A percentile compares a stretch with the other conserved stretches of the same genome.
phyloP scores from a whole-genome alignment of 2,797 vertebrate species.

The Sebastes minor region DNA sequence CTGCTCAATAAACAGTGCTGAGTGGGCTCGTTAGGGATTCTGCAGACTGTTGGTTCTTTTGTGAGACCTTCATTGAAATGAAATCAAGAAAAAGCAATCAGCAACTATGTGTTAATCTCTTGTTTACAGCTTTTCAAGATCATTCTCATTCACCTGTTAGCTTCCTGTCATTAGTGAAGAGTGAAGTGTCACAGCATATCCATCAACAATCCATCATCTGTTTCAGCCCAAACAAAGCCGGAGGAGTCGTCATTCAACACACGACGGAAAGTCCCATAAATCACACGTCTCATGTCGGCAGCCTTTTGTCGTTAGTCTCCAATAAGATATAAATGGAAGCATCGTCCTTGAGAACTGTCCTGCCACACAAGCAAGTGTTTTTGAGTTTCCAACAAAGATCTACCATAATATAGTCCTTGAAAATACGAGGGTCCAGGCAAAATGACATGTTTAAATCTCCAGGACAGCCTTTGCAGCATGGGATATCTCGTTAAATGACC shows the following conservation, averaged over 20 bases:
- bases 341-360: neutral
- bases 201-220: slow-evolving; percentile 12
- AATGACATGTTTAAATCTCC: neutral
- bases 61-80: slow-evolving; percentile 61
- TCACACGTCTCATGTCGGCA: slow-evolving; percentile 13
- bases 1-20: slow-evolving; percentile 69
- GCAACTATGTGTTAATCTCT: slow-evolving; percentile 31
- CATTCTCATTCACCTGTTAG: slow-evolving; percentile 9
- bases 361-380: neutral
- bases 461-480: neutral
- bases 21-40: slow-evolving; percentile 71
- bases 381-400: neutral
- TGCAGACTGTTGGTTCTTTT: slow-evolving; percentile 61
- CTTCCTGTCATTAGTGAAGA: neutral
- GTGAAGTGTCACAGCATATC: neutral
- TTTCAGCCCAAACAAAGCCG: slow-evolving; percentile 3
- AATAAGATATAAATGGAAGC: slow-evolving; percentile 19
- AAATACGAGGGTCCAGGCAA: neutral
- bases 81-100: slow-evolving; percentile 57
- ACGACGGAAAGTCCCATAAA: slow-evolving; percentile 14
- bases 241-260: slow-evolving; percentile 10
- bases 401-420: neutral
- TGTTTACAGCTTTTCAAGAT: slow-evolving; percentile 1
- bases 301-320: slow-evolving; percentile 16
- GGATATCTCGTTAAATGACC: neutral